Conservation (phyloP, 30 jellyfish, hydroid and myxozoan genomes). For the Rhopilema esculentum region DNA sequence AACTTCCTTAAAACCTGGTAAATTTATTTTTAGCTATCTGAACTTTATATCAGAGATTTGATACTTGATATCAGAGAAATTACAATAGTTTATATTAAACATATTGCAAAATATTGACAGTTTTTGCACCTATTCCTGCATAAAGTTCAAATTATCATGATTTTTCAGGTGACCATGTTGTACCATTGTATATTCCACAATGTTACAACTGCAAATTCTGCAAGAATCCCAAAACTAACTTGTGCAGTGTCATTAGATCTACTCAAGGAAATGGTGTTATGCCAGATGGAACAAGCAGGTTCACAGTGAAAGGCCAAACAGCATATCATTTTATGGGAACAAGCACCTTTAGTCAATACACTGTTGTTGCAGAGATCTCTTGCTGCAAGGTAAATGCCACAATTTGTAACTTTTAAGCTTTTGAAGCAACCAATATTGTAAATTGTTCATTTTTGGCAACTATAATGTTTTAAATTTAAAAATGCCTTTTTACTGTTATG, state of each 20-base stretch:
- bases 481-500: too few species aligned
- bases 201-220: conserved; percentile 96
- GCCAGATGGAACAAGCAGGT: conserved; percentile 99
- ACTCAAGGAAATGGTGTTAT: conserved; percentile 98
- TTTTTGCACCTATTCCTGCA: neutral
- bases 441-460: too few species aligned
- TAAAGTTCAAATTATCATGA: neutral
- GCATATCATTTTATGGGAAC: conserved; percentile 95
- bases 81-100: neutral
- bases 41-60: neutral
- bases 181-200: conserved; percentile 96
- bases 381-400: conserved; percentile 80
- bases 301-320: conserved; percentile 82
- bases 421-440: too few species aligned
- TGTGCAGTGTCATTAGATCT: conserved; percentile 89
- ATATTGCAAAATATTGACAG: neutral
- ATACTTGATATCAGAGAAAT: neutral
- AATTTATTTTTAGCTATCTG: neutral
- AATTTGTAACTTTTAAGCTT: too few species aligned
- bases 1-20: conserved; percentile 91
- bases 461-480: too few species aligned
- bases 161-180: conserved; percentile 96
- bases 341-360: conserved; percentile 92
- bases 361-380: conserved; percentile 97
- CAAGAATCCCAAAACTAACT: conserved; percentile 80